Conservation (phyloP, 35 echinoderm and acorn worm species). For the Lytechinus variegatus region DNA sequence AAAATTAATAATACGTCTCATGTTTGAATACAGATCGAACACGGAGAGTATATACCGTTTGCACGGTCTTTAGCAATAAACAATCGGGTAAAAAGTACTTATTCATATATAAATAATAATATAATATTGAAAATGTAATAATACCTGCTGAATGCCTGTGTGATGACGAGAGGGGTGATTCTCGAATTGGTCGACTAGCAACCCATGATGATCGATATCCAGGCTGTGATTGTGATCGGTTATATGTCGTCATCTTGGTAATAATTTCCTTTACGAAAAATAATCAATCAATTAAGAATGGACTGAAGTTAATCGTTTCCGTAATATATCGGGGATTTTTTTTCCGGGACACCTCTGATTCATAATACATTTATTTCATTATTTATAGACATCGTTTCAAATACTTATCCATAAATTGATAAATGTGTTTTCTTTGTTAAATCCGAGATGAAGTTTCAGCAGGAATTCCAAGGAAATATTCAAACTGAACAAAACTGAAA, state of each 20-base stretch:
- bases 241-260: conserved; percentile 25
- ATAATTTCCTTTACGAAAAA: neutral
- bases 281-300: neutral
- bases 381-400: neutral
- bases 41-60: too few species aligned
- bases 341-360: neutral
- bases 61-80: too few species aligned
- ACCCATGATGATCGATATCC: conserved; percentile 30
- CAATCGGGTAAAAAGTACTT: too few species aligned
- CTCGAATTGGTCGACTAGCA: neutral
- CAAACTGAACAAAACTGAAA: neutral
- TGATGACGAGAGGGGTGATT: neutral
- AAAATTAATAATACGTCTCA: too few species aligned
- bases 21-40: too few species aligned
- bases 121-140: too few species aligned
- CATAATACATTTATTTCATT: neutral
- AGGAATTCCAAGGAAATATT: neutral
- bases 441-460: neutral
- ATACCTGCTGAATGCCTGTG: conserved; percentile 4
- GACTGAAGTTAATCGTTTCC: neutral
- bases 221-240: conserved; percentile 32
- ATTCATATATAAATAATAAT: too few species aligned
- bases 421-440: neutral
- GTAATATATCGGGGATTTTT: neutral
- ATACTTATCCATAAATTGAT: neutral